Base-by-base conservation (phyloP, 2,888 invertebrate species). In the Lissonota sp. region DNA sequence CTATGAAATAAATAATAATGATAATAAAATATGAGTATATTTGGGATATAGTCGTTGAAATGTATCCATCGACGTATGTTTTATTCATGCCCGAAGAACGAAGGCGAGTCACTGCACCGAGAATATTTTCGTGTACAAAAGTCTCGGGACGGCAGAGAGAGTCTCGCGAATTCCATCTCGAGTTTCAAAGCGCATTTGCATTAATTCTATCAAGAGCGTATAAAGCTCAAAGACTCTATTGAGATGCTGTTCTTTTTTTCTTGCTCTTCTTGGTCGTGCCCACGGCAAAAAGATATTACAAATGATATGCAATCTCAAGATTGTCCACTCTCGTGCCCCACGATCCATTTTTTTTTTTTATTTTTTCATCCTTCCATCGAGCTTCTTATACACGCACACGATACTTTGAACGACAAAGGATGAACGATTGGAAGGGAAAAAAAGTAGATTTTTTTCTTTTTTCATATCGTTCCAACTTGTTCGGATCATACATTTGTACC, bases 151-250 rank as follows among this genome's bases (percentile, higher is more conserved):
- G n/a, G 6, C 46, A 39, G n/a, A 63, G 12, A n/a, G 46, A 8
- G 8, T 51, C 40, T 53, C 16, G 51, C 37, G 42, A 70, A 69
- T 57, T 77, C 64, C 70, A 57, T 58, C 49, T 58, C 42, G 8
- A 14, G 44, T 42, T 70, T 63, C 40, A 57, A 55, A 64, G 12
- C 55, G 49, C 39, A 76, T 76, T 76, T 70, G 76, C 76, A 78
- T 78, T 60, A 51, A 71, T 60, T 53, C 49, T 10, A 42, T 26
- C 57, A n/a, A 67, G 58, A 44, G 51, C 42, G 66, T 40, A 26
- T 57, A 64, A 64, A 78, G 63, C 44, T 58, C 74, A 40, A 60
- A 64, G 71, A 66, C 71, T 77, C 58, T 70, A 37, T 69, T 57
- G 55, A 46, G 53, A 14, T 66, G 57, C 37, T 51, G 37, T n/a